Base-by-base conservation (phyloP, 1,140 invertebrate genomes). In the Scaptomyza graminum region DNA sequence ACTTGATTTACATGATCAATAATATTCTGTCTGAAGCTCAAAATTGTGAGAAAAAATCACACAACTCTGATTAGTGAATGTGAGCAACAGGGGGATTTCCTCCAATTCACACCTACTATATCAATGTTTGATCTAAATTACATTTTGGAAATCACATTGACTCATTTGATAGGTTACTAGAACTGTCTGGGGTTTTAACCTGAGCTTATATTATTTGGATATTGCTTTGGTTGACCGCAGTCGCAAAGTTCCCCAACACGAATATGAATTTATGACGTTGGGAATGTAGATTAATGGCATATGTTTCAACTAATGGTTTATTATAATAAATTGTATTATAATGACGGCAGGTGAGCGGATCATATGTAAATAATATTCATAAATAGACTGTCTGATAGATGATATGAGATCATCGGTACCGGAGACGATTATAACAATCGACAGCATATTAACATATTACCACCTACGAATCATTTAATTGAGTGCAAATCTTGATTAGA, bases 1-100 rank as follows among this genome's bases (percentile, higher is more conserved):
- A 46, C 6, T 85, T 70, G 52, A 84, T 84, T 76, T 84, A 65
- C 43, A 66, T 74, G 13, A n/a, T 16, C 49, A 31, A 18, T n/a
- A 15, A 7, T 8, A 65, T 39, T 31, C 28, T 51, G 46, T 50
- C 12, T 60, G 9, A 6, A 52, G 7, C 54, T 60, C 13, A 31
- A 54, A 22, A 6, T 59, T 43, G 2, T n/a, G 6, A 7, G 7
- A 34, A 34, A 62, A 54, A 68, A 54, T 13, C 37, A 39, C 66
- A 62, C 22, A 11, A n/a, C 0, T 41, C 2, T 47, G 16, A 28
- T 39, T 28, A 41, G 18, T 2, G 7, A 9, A 59, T 44, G 39
- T 57, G 54, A 49, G 6, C 28, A 47, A 44, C 34, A 46, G 44
- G 46, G 46, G 49, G 41, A 28, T 34, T 52, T 16, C 37, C 16